Conservation (phyloP, 2,113 vertebrate species). For the Rhombomys opimus region DNA sequence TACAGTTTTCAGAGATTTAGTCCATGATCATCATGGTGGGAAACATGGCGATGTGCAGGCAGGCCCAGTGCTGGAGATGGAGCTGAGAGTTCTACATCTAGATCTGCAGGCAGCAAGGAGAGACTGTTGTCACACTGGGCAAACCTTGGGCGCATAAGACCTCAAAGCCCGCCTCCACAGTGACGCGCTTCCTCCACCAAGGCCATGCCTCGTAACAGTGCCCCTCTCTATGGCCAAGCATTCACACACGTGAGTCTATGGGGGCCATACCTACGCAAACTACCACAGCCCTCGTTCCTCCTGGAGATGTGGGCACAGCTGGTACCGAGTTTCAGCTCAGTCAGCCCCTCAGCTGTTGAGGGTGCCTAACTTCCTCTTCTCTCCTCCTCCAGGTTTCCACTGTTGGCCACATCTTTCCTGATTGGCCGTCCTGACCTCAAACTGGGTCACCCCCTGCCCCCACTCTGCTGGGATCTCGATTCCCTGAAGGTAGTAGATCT, state of each 20-base stretch:
- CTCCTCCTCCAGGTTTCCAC: background rate
- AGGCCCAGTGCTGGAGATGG: background rate
- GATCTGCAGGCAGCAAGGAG: background rate
- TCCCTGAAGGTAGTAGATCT: background rate
- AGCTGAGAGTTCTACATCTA: background rate
- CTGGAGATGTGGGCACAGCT: background rate
- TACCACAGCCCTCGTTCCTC: background rate
- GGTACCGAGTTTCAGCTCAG: background rate
- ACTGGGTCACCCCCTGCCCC: too few species aligned
- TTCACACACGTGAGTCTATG: background rate
- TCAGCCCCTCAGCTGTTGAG: background rate
- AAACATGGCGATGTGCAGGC: background rate
- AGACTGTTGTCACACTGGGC: background rate
- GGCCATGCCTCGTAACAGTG: background rate
- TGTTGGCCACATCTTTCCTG: slow-evolving; percentile 23
- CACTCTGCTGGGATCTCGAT: background rate
- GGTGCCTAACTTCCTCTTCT: background rate
- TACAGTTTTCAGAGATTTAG: background rate
- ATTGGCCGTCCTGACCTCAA: background rate
- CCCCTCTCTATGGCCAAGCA: background rate
- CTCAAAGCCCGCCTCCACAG: background rate
- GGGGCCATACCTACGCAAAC: background rate
- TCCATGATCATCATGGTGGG: background rate
- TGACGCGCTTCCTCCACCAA: background rate
- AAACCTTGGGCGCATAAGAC: background rate